phyloP scores from a whole-genome alignment of 2,113 vertebrate genomes.

The Cynocephalus volans region DNA sequence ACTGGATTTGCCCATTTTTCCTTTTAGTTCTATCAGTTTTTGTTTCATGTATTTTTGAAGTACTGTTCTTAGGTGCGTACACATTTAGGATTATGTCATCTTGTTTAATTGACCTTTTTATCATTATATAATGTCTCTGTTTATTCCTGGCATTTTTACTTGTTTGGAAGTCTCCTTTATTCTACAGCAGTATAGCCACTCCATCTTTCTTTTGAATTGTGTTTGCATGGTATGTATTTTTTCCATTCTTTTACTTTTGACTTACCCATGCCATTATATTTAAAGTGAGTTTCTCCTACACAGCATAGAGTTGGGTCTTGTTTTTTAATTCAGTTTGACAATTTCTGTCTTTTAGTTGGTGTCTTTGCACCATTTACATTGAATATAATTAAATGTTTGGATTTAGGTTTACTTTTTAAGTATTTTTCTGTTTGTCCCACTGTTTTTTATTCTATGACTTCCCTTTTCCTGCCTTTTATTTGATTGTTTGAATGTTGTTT shows the following conservation, averaged over 20 bases:
- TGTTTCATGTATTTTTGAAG: slow-evolving; percentile 19
- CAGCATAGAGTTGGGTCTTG: not conserved
- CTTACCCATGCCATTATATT: not conserved
- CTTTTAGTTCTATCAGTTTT: slow-evolving; percentile 30
- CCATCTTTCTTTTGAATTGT: not conserved
- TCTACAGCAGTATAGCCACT: not conserved
- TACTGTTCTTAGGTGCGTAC: not conserved
- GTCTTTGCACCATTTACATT: not conserved
- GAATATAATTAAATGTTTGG: not conserved
- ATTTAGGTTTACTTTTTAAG: not conserved
- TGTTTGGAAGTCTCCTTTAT: slow-evolving; percentile 36
- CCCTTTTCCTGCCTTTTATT: not conserved
- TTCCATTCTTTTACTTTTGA: slow-evolving; percentile 35
- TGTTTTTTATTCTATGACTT: not conserved
- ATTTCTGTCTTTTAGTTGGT: not conserved
- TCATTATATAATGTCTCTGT: not conserved
- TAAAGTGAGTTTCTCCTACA: slow-evolving; percentile 23
- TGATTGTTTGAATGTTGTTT: not conserved
- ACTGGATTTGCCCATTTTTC: not conserved
- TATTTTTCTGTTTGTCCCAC: not conserved
- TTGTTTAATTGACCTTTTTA: slow-evolving; percentile 17
- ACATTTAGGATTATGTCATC: not conserved
- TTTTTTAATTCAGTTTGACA: slow-evolving; percentile 20
- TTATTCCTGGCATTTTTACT: slow-evolving; percentile 41
- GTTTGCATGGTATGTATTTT: not conserved